A percentile compares a stretch with the other conserved stretches of the same genome.
Conservation (phyloP, 37 sponge, comb jelly and placozoan species). For the Hormiphora californensis region DNA sequence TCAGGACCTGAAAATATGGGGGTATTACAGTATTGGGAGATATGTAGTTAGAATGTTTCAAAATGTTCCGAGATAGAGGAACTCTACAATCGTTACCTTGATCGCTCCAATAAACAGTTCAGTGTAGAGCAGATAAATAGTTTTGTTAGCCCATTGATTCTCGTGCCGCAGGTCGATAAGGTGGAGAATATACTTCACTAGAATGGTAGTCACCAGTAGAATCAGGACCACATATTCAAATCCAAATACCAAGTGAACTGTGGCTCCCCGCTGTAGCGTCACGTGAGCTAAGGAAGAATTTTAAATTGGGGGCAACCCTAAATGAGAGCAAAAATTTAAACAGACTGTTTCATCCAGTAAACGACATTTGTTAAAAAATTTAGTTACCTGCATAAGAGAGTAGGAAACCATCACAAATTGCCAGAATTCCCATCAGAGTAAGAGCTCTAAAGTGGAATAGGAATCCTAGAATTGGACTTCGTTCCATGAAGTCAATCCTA, state of each 20-base stretch:
- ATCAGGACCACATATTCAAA: conserved; percentile 94
- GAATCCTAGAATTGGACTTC: conserved; percentile 81
- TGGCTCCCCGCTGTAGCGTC: conserved; percentile 61
- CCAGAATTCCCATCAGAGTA: conserved; percentile 24
- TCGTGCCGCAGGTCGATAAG: conserved; percentile 84
- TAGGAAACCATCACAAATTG: conserved; percentile 52
- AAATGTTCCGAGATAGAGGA: too few species aligned
- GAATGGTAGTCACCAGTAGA: conserved; percentile 59
- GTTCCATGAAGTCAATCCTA: conserved; percentile 91
- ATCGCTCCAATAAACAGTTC: conserved; percentile 59
- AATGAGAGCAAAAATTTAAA: neutral
- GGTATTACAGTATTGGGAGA: neutral
- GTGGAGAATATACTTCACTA: conserved; percentile 84
- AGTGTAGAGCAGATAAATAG: conserved; percentile 78
- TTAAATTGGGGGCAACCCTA: neutral
- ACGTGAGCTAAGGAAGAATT: conserved; percentile 50
- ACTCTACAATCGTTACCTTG: conserved; percentile 26
- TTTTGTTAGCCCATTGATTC: conserved; percentile 96
- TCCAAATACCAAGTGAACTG: conserved; percentile 90
- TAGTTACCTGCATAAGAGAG: conserved; percentile 32
- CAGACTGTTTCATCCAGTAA: neutral
- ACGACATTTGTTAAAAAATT: neutral
- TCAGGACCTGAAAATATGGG: conserved; percentile 64
- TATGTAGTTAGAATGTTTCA: neutral
- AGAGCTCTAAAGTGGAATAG: conserved; percentile 77